Evolutionary conservation across 2,888 invertebrate species (phyloP), one percentile per base, ranked within the genome.

Genomic region (Odontothrips loti): DNA sequence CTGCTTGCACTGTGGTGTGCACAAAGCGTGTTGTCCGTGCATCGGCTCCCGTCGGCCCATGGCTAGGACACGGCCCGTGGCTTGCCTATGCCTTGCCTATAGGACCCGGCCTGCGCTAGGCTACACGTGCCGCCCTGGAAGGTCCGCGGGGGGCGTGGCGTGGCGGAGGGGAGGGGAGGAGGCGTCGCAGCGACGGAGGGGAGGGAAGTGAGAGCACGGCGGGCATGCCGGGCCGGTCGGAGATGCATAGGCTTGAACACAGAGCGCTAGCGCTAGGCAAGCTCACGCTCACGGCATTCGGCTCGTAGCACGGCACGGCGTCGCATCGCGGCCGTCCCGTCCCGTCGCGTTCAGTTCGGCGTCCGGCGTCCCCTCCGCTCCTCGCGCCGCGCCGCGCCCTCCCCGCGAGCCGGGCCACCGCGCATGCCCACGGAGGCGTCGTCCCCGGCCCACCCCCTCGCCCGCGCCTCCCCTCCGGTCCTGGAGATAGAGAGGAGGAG

Each of bases 401-500:
- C 34, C 34, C 34, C 81, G 34, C 79, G 78, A 47, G 34, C 34
- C 43, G 78, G 47, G 34, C n/a, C 63, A 48, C 47, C 48, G 79
- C 81, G 58, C 80, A 68, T 80, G 81, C 34, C 34, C 34, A 43
- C 34, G 34, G 34, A 43, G 34, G 34, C 34, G 34, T 43, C 34
- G 34, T 43, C 6, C 34, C 34, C 34, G 34, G 34, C 34, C 34
- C 34, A 43, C 34, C 34, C 34, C 34, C 34, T 43, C 34, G 34
- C 34, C 79, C 83, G 34, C 82, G 27, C 82, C 68, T 79, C 80
- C 68, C 80, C 82, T 75, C 78, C 82, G 51, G 68, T 47, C 81
- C 80, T 80, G 82, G 80, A 82, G 80, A 75, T 15, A 43, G 34
- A 43, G 34, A 43, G 34, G 34, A 43, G 34, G 34, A 43, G 34